phyloP scores from a whole-genome alignment of 2,113 vertebrate species.

The Pterocles gutturalis region DNA sequence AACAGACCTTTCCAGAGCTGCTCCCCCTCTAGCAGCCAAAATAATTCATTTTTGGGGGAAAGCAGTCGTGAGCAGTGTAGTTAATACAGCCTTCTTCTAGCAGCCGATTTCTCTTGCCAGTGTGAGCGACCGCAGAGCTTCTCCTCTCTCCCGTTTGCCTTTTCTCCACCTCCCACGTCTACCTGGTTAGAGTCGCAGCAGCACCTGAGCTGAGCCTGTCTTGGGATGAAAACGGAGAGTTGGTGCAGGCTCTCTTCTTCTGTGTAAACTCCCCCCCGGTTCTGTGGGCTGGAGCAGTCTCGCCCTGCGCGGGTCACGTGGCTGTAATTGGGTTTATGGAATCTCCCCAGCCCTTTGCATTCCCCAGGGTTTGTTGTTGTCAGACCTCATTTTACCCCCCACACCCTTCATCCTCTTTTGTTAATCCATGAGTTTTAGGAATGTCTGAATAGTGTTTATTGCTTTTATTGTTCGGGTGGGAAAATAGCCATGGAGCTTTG shows the following conservation, averaged over 20 bases:
- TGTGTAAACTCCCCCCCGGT: background rate
- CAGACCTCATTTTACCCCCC: constrained; percentile 14
- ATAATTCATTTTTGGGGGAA: background rate
- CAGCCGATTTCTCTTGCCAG: background rate
- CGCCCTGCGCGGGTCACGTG: fast-evolving
- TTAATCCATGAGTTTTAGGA: background rate
- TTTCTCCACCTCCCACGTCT: fast-evolving
- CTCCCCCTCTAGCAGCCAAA: background rate
- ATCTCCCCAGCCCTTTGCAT: background rate
- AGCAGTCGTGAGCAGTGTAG: background rate
- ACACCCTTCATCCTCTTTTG: background rate
- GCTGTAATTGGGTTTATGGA: background rate
- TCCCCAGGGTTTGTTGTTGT: constrained; percentile 34
- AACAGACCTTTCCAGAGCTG: background rate
- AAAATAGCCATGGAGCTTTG: constrained; percentile 37
- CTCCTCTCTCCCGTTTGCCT: background rate
- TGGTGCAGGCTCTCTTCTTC: background rate
- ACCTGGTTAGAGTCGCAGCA: background rate
- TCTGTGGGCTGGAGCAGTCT: background rate
- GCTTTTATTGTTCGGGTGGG: constrained; percentile 63
- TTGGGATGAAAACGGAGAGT: background rate
- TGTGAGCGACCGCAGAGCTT: background rate
- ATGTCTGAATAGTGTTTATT: constrained; percentile 7
- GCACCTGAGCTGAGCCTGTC: background rate
- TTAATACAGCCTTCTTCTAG: no score